Evolutionary conservation across 1,140 invertebrate genomes (phyloP).

Genomic region (Drosophila teissieri): DNA sequence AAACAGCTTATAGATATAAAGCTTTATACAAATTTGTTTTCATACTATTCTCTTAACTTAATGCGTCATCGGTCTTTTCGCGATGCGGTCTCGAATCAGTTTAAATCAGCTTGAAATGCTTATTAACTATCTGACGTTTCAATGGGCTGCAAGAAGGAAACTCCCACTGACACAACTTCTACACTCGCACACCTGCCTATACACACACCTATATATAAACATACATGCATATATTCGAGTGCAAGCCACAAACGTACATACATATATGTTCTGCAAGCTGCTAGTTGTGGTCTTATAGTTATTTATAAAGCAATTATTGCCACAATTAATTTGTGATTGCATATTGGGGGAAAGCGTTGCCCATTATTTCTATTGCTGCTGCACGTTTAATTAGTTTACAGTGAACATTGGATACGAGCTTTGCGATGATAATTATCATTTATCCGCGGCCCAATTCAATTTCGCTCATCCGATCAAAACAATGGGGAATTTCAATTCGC

Average conservation of each 20-base stretch:
- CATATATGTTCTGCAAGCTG: background rate
- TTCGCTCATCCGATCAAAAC: constrained; percentile 32
- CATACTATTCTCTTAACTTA: no score
- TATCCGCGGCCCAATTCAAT: constrained; percentile 54
- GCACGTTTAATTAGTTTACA: constrained; percentile 69
- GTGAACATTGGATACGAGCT: constrained; percentile 23
- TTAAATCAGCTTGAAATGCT: constrained; percentile 63
- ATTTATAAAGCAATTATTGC: constrained; percentile 81
- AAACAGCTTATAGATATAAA: background rate
- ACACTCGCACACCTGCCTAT: constrained; percentile 8
- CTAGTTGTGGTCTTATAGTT: constrained; percentile 41
- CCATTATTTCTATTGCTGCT: constrained; percentile 31
- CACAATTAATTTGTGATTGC: constrained; percentile 80
- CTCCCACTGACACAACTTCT: constrained; percentile 18
- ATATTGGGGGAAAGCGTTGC: constrained; percentile 36
- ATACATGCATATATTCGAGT: constrained; percentile 1
- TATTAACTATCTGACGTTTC: constrained; percentile 57
- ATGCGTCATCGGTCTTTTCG: background rate
- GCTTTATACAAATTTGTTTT: background rate
- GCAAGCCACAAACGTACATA: background rate
- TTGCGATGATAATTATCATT: constrained; percentile 72
- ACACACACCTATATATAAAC: constrained; percentile 8
- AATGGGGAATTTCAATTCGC: constrained; percentile 27
- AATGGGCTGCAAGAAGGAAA: constrained; percentile 12
- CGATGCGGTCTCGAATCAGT: constrained; percentile 57